Evolutionary conservation across 2,113 vertebrate species (phyloP).

Genomic region (Eonycteris spelaea): DNA sequence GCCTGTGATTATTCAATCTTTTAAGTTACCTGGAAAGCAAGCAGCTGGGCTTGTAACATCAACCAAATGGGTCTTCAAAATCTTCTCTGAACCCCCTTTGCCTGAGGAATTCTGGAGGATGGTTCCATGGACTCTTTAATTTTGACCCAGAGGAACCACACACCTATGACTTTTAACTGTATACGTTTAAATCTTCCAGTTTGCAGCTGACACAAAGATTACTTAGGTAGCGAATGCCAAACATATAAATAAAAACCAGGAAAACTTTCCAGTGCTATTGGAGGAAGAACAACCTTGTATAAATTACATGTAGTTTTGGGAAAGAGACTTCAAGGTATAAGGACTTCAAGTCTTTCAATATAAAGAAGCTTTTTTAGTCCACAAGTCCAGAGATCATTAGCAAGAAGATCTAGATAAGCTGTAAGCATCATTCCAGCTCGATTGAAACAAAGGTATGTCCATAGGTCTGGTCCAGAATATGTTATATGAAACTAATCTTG

Average conservation of each 20-base stretch:
- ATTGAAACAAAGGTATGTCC: neutral
- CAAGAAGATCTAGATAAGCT: neutral
- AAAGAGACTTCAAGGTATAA: neutral
- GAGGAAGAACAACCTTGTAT: neutral
- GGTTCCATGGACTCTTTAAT: constrained; percentile 12
- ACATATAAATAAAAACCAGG: neutral
- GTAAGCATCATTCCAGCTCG: neutral
- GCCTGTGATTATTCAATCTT: neutral
- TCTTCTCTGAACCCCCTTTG: neutral
- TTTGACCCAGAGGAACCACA: neutral
- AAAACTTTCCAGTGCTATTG: neutral
- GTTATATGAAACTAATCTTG: neutral
- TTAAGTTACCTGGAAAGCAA: constrained; percentile 1
- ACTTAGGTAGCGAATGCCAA: neutral
- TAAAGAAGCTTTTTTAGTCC: neutral
- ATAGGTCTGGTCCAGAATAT: neutral
- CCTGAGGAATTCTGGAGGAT: neutral
- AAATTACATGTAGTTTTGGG: neutral
- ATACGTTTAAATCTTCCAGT: neutral
- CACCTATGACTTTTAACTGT: neutral
- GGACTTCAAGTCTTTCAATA: neutral
- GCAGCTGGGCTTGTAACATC: neutral
- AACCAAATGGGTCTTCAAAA: neutral
- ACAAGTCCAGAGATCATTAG: neutral
- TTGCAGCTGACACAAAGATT: neutral